phyloP scores from a whole-genome alignment of 2,797 vertebrate genomes.

The Decapterus maruadsi region DNA sequence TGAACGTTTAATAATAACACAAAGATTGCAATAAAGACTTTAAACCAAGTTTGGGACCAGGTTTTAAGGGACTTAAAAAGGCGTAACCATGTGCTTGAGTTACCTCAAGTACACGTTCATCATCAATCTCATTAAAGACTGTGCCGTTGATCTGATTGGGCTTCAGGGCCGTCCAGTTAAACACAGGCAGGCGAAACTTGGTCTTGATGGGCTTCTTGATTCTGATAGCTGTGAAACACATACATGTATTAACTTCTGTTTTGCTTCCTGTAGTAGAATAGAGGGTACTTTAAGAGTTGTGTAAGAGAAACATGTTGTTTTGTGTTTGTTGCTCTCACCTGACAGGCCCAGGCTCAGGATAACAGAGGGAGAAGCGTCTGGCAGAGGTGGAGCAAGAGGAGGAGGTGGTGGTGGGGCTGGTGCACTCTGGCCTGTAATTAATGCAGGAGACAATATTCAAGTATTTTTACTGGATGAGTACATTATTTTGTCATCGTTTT shows the following conservation, averaged over 20 bases:
- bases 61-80: not conserved
- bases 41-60: too few species aligned
- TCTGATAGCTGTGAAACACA: conserved; percentile 88
- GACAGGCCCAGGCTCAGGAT: conserved; percentile 93
- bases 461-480: not conserved
- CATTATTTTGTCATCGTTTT: not conserved
- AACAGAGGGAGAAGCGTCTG: conserved; percentile 91
- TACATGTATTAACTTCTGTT: not conserved
- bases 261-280: not conserved
- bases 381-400: conserved; percentile 88
- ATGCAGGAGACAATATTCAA: conserved; percentile 13
- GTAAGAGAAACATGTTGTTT: not conserved
- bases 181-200: conserved; percentile 96
- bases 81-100: conserved; percentile 8
- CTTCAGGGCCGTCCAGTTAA: conserved; percentile 98
- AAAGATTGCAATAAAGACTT: too few species aligned
- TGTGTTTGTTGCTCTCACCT: conserved; percentile 79
- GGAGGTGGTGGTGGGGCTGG: conserved; percentile 77
- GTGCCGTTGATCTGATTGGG: conserved; percentile 99
- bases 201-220: conserved; percentile 99
- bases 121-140: conserved; percentile 97
- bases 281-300: not conserved
- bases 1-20: not conserved
- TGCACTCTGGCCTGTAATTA: conserved; percentile 54
- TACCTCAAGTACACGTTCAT: conserved; percentile 96